A percentile compares a stretch with the other conserved stretches of the same genome.
phyloP scores from a whole-genome alignment of 30 jellyfish, hydroid and myxozoan genomes.

The Hydra vulgaris region DNA sequence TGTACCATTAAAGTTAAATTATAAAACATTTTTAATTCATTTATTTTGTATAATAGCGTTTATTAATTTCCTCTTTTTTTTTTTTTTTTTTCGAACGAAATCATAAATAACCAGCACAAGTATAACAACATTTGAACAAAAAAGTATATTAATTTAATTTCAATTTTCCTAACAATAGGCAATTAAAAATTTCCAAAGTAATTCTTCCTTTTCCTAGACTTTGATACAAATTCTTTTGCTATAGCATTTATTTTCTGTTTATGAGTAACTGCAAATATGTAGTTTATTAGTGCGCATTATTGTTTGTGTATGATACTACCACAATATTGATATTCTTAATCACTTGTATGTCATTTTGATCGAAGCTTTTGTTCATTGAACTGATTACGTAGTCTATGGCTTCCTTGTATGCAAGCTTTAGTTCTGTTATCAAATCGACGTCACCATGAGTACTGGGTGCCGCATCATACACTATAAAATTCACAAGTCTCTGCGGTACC shows the following conservation, averaged over 20 bases:
- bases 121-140: neutral
- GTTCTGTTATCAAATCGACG: neutral
- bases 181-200: neutral
- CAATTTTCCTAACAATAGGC: neutral
- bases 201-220: neutral
- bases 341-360: neutral
- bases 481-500: neutral
- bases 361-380: neutral
- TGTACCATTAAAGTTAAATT: neutral
- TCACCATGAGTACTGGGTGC: neutral
- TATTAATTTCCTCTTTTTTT: too few species aligned
- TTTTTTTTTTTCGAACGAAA: neutral
- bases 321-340: neutral
- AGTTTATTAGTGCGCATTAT: neutral
- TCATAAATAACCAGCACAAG: neutral
- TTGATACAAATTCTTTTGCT: neutral
- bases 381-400: neutral
- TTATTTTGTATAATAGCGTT: neutral
- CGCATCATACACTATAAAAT: neutral
- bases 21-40: neutral
- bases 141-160: neutral
- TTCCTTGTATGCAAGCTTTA: neutral
- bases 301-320: neutral
- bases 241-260: neutral
- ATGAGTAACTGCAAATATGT: neutral